A percentile compares a stretch with the other conserved stretches of the same genome.
phyloP scores from a whole-genome alignment of 2,113 vertebrate species.

The Chionomys nivalis region DNA sequence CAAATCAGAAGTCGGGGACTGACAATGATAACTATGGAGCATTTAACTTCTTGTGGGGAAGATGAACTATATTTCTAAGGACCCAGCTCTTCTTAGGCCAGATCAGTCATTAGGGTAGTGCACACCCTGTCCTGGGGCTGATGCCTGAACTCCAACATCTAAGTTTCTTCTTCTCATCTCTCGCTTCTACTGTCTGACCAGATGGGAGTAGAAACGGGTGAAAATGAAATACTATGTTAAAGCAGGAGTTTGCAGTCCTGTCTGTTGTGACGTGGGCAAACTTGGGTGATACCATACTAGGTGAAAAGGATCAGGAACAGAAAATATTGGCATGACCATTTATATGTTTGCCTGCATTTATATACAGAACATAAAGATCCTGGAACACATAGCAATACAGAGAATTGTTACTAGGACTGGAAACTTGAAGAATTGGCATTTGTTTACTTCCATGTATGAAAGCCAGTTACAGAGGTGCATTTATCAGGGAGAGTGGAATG shows the following conservation, averaged over 20 bases:
- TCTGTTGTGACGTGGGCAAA: background rate
- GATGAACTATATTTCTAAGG: background rate
- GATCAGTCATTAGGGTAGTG: accelerated
- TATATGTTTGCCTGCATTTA: background rate
- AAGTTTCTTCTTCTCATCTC: background rate
- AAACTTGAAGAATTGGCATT: background rate
- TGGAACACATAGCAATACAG: too few relatives aligned
- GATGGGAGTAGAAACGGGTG: background rate
- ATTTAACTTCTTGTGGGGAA: background rate
- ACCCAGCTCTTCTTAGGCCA: background rate
- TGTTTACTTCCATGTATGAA: background rate
- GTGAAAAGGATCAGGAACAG: background rate
- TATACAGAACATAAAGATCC: background rate
- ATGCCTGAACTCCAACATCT: too few relatives aligned
- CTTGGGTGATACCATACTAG: background rate
- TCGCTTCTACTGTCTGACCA: background rate
- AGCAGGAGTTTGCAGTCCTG: background rate
- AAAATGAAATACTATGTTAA: background rate
- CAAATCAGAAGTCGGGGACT: background rate
- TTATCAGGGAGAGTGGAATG: too few relatives aligned
- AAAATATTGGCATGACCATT: too few relatives aligned
- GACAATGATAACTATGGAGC: background rate
- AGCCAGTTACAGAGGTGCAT: background rate
- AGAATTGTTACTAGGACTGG: background rate
- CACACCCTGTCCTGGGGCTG: too few relatives aligned